phyloP scores from a whole-genome alignment of 2,888 invertebrate species.

The Polymixis flavicincta region DNA sequence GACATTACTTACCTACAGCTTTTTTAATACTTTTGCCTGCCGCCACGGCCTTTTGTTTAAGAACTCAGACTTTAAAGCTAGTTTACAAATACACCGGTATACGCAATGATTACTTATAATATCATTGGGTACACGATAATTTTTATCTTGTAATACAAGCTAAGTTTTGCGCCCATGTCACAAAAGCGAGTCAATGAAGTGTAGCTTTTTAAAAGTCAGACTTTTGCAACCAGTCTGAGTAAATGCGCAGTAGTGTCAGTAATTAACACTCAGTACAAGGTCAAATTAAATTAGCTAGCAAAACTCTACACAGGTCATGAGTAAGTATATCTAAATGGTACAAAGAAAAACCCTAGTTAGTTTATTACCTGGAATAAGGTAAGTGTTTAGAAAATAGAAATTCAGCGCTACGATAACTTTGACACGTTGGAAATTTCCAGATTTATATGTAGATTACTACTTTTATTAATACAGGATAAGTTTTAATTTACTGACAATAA shows the following conservation, averaged over 20 bases:
- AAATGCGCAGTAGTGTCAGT: neutral
- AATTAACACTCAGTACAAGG: neutral
- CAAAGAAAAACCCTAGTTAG: neutral
- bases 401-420: neutral
- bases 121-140: neutral
- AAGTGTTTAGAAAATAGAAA: neutral
- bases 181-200: neutral
- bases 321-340: neutral
- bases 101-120: no score
- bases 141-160: neutral
- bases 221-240: neutral
- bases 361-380: neutral
- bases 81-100: constrained; percentile 16
- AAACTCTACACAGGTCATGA: neutral
- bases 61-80: constrained; percentile 14
- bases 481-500: no score
- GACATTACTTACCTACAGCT: neutral
- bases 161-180: neutral
- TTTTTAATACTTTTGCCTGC: neutral
- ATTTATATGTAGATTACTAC: neutral
- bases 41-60: neutral
- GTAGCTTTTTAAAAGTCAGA: neutral
- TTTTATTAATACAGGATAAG: no score
- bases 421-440: no score
- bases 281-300: neutral